Evolutionary conservation across 2,888 invertebrate species (phyloP).

Genomic region (Metallyticus violacea): DNA sequence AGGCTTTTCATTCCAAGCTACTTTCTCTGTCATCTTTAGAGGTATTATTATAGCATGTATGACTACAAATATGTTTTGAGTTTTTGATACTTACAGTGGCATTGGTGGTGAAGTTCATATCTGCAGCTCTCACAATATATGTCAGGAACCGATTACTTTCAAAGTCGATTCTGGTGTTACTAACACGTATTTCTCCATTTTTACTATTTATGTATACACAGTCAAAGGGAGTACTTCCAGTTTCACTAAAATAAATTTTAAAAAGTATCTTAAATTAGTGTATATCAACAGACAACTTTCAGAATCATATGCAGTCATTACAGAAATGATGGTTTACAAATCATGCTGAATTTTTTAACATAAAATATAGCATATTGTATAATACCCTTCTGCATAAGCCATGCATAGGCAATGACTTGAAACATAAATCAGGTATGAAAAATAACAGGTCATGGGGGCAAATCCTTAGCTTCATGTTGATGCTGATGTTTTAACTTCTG

Average conservation of each 20-base stretch:
- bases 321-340: too few species aligned
- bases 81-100: background rate
- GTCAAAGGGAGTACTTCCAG: background rate
- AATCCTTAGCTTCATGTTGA: too few species aligned
- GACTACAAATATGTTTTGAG: background rate
- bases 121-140: slow-evolving; percentile 56
- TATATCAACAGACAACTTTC: too few species aligned
- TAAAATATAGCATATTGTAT: too few species aligned
- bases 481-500: too few species aligned
- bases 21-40: background rate
- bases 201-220: background rate
- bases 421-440: too few species aligned
- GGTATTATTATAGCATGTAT: background rate
- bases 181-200: background rate
- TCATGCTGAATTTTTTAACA: too few species aligned
- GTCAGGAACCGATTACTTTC: slow-evolving; percentile 41
- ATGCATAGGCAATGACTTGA: too few species aligned
- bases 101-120: slow-evolving; percentile 44
- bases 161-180: background rate
- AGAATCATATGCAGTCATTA: too few species aligned
- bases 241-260: background rate
- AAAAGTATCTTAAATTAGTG: background rate
- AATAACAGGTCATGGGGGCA: too few species aligned
- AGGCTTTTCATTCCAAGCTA: background rate
- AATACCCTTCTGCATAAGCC: too few species aligned